Evolutionary conservation across 2,113 vertebrate species (phyloP), one percentile per base, ranked within the genome.

Genomic region (Poicephalus gulielmi): DNA sequence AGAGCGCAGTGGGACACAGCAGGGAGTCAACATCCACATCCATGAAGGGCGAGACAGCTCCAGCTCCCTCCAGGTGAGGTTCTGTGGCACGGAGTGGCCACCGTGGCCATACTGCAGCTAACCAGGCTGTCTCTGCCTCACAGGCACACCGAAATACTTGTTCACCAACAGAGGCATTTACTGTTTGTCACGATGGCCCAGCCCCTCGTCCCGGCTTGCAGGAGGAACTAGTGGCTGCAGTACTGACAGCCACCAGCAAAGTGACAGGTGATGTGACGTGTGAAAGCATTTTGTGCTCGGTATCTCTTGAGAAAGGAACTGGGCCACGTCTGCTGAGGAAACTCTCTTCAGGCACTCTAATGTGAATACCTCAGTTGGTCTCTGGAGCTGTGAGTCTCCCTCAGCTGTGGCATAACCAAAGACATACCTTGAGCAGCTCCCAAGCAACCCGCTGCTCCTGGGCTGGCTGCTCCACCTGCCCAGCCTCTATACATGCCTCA

Each of bases 171-270:
- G 44, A 25, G 44, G 27, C 4, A 2, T 49, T 18, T 55, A 17
- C 30, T n/a, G 27, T n/a, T 52, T 37, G 44, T 19, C 46, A 5
- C 25, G 0, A 0, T 3, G 37, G 10, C 30, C 64, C 0, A 1
- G n/a, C 10, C 22, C 8, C 67, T n/a, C 9, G 19, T 35, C 16
- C 12, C n/a, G 10, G 8, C 1, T 0, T 1, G 39, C 37, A 33
- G 62, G 25, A 62, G 23, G 5, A 33, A 46, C 30, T 12, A 9
- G 4, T 43, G 43, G 44, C 79, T 31, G 24, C 31, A 71, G 57
- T 13, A 44, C 39, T 37, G 47, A 52, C 16, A 59, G 49, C 31
- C 52, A 31, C 70, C 30, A n/a, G 33, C 67, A 62, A 77, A 41
- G 24, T 3, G 33, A 64, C 74, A 28, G 17, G 4, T 20, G 57